These are phyloP conservation scores for Drosophila sp. DNA, from an alignment of 1,140 invertebrate genomes.

Conservation along the genomic window DNA sequence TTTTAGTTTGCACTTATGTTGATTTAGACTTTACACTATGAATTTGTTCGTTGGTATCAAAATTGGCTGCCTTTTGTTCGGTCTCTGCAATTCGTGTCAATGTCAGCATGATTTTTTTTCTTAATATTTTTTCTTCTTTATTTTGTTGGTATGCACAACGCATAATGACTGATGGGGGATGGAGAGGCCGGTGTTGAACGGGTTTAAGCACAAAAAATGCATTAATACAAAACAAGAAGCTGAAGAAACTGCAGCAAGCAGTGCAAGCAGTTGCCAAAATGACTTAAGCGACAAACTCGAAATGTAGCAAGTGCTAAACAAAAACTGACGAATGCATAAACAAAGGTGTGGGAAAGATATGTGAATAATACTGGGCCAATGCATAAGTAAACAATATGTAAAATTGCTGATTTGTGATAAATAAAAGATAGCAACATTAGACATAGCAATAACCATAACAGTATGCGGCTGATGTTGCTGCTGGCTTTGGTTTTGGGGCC, in stretches of 20 bases:
- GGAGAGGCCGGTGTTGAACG: conserved; percentile 34
- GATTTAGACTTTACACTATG: conserved; percentile 71
- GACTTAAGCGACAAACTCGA: conserved; percentile 56
- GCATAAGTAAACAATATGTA: conserved; percentile 2
- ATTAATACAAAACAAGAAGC: conserved; percentile 47
- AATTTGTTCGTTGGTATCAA: conserved; percentile 21
- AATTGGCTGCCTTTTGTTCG: conserved; percentile 43
- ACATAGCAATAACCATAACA: conserved; percentile 7
- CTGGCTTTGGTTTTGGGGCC: conserved; percentile 45
- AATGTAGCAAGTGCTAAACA: conserved; percentile 22
- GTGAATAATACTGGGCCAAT: neutral
- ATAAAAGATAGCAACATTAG: conserved; percentile 7
- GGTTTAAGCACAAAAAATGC: conserved; percentile 58
- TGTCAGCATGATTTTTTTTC: conserved; percentile 73
- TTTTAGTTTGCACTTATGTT: conserved; percentile 35
- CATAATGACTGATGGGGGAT: neutral
- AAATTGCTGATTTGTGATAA: conserved; percentile 25
- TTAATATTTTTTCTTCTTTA: conserved; percentile 18
- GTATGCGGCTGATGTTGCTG: conserved; percentile 16
- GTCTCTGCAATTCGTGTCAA: conserved; percentile 75
- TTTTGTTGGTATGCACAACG: conserved; percentile 14
- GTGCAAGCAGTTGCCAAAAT: conserved; percentile 43
- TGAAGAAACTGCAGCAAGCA: conserved; percentile 38
- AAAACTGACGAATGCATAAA: neutral
- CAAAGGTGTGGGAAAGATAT: conserved; percentile 1